These are phyloP conservation scores for Boulengerochromis microlepis DNA, from an alignment of 2,113 vertebrate species.

Conservation along the genomic window DNA sequence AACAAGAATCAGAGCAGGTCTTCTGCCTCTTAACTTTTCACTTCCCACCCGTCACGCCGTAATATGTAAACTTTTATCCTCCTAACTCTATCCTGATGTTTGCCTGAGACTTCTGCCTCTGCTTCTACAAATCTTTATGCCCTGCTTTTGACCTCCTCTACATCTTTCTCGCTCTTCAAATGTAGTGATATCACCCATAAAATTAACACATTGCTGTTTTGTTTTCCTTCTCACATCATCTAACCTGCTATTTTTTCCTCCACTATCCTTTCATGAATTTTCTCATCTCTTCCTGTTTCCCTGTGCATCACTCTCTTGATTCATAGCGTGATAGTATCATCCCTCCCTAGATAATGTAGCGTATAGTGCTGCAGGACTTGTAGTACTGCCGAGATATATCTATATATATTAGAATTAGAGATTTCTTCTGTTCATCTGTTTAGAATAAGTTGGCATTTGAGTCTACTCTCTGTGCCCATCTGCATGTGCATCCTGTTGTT, in stretches of 20 bases:
- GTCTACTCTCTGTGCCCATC: not conserved
- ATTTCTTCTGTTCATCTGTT: not conserved
- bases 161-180: not conserved
- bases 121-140: not conserved
- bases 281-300: not conserved
- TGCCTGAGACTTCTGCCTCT: not conserved
- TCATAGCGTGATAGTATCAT: not conserved
- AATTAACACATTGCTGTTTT: not conserved
- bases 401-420: not conserved
- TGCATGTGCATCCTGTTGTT: conserved; percentile 1
- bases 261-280: not conserved
- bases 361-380: not conserved
- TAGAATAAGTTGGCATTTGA: not conserved
- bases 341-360: not conserved
- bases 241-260: not conserved
- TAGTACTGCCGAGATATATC: not conserved
- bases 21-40: not conserved
- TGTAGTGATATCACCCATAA: not conserved
- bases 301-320: not conserved
- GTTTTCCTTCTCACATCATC: not conserved
- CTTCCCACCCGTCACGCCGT: not conserved
- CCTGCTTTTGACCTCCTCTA: not conserved
- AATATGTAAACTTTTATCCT: not conserved
- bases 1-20: not conserved
- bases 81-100: not conserved